Conservation (phyloP, 2,888 invertebrate genomes). For the Sinohyriopsis cumingii region DNA sequence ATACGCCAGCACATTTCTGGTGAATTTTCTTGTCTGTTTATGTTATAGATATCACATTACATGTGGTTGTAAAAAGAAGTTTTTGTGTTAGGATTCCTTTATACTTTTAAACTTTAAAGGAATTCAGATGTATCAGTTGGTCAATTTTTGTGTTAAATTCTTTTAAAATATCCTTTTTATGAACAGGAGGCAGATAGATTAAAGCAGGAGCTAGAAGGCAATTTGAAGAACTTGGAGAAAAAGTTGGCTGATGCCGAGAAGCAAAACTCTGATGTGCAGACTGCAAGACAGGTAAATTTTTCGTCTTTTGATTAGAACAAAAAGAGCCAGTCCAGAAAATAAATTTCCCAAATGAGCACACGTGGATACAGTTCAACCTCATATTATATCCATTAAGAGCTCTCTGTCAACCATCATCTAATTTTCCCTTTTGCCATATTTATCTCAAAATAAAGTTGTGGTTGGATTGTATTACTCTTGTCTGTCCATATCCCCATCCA, state of each 20-base stretch:
- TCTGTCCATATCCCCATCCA: no score
- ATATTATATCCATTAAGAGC: neutral
- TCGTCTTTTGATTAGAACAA: neutral
- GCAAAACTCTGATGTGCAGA: slow-evolving; percentile 30
- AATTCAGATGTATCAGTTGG: neutral
- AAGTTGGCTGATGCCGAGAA: slow-evolving; percentile 46
- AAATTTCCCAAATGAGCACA: neutral
- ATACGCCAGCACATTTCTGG: no score
- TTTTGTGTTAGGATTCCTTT: no score
- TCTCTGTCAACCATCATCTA: no score
- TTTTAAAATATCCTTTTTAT: neutral
- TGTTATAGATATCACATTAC: no score
- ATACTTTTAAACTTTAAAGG: neutral
- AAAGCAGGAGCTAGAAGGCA: slow-evolving; percentile 50
- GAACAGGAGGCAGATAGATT: slow-evolving; percentile 51
- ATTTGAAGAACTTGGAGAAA: slow-evolving; percentile 59
- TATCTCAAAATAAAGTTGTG: no score
- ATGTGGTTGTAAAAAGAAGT: no score
- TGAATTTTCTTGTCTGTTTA: no score
- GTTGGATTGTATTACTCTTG: no score
- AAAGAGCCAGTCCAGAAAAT: no score
- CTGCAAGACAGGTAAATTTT: slow-evolving; percentile 33
- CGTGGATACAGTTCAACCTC: neutral
- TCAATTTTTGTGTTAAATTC: no score
- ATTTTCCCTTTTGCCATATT: no score